A percentile compares a stretch with the other conserved stretches of the same genome.
Evolutionary conservation across 2,113 vertebrate species (phyloP).

Genomic region (Uria aalge): DNA sequence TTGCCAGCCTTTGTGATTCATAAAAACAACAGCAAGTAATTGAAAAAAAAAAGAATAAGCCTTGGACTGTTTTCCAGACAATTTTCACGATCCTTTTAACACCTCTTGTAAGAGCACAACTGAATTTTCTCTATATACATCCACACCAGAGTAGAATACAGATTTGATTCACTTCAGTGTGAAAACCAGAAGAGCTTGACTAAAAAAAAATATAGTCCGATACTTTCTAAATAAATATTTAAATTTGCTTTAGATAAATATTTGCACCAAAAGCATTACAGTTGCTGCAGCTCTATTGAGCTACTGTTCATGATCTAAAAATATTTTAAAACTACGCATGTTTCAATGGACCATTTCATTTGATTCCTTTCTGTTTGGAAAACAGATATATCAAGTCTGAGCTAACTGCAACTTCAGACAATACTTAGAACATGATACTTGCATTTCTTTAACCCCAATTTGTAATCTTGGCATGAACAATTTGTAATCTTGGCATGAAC

Average conservation of each 20-base stretch:
- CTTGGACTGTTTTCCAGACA: neutral
- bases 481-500: too few relatives aligned
- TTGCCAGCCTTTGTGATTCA: neutral
- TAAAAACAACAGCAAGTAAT: neutral
- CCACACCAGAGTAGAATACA: neutral
- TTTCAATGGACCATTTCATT: neutral
- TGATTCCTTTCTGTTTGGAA: neutral
- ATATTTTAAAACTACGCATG: neutral
- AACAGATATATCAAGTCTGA: neutral
- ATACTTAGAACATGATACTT: neutral
- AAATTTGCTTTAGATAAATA: neutral
- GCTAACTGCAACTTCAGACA: neutral
- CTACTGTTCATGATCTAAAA: neutral
- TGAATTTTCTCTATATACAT: neutral
- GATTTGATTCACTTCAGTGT: neutral
- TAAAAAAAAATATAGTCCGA: neutral
- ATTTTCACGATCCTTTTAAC: neutral
- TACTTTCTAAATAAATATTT: neutral
- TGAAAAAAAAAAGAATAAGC: neutral
- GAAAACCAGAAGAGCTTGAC: neutral
- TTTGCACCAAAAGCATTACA: neutral
- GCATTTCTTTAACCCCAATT: neutral
- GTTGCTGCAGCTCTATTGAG: neutral
- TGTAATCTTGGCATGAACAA: neutral
- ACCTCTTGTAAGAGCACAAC: neutral